Evolutionary conservation across 2,113 vertebrate genomes (phyloP).

Genomic region (Alethe diademata): DNA sequence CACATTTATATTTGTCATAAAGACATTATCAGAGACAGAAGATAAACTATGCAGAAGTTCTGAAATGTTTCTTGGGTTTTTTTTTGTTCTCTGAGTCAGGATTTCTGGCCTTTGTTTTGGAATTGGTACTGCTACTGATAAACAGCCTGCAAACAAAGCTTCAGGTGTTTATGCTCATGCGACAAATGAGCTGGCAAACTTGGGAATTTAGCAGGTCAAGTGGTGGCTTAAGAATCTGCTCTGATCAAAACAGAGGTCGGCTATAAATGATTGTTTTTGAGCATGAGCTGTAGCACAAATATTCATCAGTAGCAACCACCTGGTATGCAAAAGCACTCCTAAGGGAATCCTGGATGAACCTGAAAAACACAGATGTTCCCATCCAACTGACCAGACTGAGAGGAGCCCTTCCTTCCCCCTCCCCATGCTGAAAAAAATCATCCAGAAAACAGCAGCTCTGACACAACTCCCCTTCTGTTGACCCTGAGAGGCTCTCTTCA

Average conservation of each 20-base stretch:
- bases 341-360: background rate
- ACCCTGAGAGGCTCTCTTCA: background rate
- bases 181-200: background rate
- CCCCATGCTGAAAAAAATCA: background rate
- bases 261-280: background rate
- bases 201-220: background rate
- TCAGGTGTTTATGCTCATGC: background rate
- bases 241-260: background rate
- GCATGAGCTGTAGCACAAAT: background rate
- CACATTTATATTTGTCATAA: background rate
- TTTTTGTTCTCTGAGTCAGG: background rate
- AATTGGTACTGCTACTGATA: background rate
- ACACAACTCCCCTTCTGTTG: background rate
- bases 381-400: background rate
- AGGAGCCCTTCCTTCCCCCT: background rate
- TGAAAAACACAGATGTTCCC: background rate
- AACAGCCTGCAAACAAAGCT: background rate
- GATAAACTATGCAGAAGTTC: background rate
- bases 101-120: background rate
- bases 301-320: background rate
- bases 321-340: background rate
- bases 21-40: background rate
- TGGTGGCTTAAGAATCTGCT: background rate
- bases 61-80: background rate
- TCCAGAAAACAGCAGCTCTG: background rate